Evolutionary conservation across 1,140 invertebrate genomes (phyloP), one percentile per base, ranked within the genome.

Genomic region (Halictus rubicundus): DNA sequence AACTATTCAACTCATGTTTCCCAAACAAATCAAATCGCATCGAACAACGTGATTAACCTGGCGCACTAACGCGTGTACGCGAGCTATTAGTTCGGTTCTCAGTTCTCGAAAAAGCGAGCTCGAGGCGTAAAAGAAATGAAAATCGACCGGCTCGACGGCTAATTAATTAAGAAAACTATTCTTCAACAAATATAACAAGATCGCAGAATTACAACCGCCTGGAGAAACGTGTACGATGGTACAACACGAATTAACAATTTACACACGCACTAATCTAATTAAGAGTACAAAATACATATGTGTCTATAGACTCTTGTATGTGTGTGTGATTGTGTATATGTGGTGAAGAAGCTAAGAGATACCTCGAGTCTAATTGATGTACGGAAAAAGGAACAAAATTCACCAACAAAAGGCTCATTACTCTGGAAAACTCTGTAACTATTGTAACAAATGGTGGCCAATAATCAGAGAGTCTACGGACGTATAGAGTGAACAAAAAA

Each of bases 1-100:
- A 81, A 66, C 70, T 85, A 81, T 81, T 9, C 78, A 63, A 63
- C 60, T 70, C 61, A 25, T 46, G 42, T 46, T 14, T 46, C 42
- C 42, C 42, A 46, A 46, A 46, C 10, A 12, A 12, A 12, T 46
- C 10, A 46, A 46, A 14, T 46, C 42, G 12, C 10, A 46, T 46
- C 14, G 42, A 46, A 25, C 46, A 52, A 14, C 32, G 63, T 19
- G 39, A 42, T 21, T 27, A 42, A 39, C 61, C 60, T 70, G 39
- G 39, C 42, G 49, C 61, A 71, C 19, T 54, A 57, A 57, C 66
- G 21, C 70, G 57, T n/a, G 39, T 66, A 25, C 39, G 37, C 42
- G 54, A 57, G n/a, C 54, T 21, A n/a, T 63, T 10, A 9, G 8
- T n/a, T 57, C 21, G 5, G 14, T 16, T 16, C n/a, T n/a, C 19